Evolutionary conservation across 2,888 invertebrate genomes (phyloP), one percentile per base, ranked within the genome.

Genomic region (Ichneumoninae sp.): DNA sequence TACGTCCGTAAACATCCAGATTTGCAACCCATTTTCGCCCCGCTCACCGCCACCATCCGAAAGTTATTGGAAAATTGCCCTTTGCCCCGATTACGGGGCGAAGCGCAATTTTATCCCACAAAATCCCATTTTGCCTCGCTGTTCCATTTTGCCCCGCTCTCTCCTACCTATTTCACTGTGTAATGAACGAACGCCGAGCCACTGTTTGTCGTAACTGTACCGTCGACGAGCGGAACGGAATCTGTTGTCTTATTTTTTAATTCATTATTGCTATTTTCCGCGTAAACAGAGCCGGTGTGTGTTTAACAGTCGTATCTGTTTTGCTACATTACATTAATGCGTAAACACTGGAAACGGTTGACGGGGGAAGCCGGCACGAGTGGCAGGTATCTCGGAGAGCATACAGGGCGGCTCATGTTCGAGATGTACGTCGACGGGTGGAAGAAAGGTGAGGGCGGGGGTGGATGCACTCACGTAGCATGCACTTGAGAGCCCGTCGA

Each of bases 341-440:
- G 65, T 36, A 66, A 57, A 71, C 70, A 50, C 44, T n/a, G 71
- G 65, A 36, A 80, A 76, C 50, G 36, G 57, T 71, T 70, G 13
- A 63, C 40, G 16, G 83, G 30, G 30, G 75, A 76, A 76, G 44
- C 65, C 26, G 19, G 50, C 36, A 60, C 69, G 69, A 63, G 50
- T 74, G 50, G 69, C 70, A 30, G 33, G 19, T 80, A 13, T 54
- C 80, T 71, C 40, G 50, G 47, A 47, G 5, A 47, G 5, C 60
- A 60, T 68, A 69, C 30, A 19, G 73, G 50, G 70, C 75, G 81
- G 81, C 81, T 73, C 73, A 83, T 83, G 85, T 85, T 83, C 75
- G 57, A 63, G 73, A 83, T 75, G 79, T 77, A 71, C 40, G 50
- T 63, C 71, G 74, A 70, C 22, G 22, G 63, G 26, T 69, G 77